Evolutionary conservation across 2,888 invertebrate species (phyloP).

Genomic region (Plebejus melissa): DNA sequence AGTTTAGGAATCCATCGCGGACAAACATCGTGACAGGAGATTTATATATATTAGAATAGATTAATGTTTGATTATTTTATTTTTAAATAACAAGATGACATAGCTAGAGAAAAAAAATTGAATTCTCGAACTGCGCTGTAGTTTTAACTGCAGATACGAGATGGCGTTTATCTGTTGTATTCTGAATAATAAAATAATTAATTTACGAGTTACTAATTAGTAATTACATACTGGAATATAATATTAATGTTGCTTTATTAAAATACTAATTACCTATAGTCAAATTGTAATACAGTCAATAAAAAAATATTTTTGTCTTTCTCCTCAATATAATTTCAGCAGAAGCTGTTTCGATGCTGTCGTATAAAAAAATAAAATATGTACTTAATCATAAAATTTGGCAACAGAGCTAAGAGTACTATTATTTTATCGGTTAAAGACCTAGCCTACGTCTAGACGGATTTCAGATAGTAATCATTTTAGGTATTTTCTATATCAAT

Average conservation of each 20-base stretch:
- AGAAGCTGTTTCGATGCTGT: too few relatives aligned
- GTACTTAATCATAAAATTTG: background rate
- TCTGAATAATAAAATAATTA: background rate
- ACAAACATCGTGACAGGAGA: too few relatives aligned
- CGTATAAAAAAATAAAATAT: background rate
- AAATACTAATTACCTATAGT: too few relatives aligned
- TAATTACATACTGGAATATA: too few relatives aligned
- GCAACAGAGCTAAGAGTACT: background rate
- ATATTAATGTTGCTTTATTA: too few relatives aligned
- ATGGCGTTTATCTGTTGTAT: background rate
- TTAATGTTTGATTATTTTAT: background rate
- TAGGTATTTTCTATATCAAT: background rate
- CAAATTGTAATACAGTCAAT: too few relatives aligned
- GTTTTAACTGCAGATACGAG: background rate
- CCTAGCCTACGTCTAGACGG: conserved; percentile 1
- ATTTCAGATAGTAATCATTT: conserved; percentile 2
- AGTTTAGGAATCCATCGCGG: too few relatives aligned
- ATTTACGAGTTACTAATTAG: too few relatives aligned
- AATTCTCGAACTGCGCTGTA: background rate
- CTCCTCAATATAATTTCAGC: background rate
- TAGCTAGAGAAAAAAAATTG: background rate
- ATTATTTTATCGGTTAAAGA: conserved; percentile 12
- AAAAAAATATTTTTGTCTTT: too few relatives aligned
- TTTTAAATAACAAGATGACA: background rate
- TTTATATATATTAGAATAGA: too few relatives aligned